Percentiles rank a stretch among this genome's conserved stretches.
Conservation (phyloP, 2,888 invertebrate genomes). For the Heterodera filipjevi region DNA sequence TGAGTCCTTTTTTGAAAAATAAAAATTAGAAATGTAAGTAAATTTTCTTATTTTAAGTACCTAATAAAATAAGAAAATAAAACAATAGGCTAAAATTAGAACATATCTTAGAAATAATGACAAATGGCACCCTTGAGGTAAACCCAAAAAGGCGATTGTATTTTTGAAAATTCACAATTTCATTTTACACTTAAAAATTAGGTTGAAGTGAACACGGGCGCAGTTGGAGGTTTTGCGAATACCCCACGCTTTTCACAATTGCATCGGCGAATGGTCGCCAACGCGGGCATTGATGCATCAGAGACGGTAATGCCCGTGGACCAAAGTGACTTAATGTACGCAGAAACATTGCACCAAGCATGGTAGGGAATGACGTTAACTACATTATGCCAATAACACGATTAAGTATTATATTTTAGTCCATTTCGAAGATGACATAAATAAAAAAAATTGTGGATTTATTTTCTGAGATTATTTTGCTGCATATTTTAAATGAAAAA, state of each 20-base stretch:
- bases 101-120: too few species aligned
- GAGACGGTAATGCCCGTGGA: not conserved
- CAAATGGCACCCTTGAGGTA: too few species aligned
- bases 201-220: conserved; percentile 6
- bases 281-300: not conserved
- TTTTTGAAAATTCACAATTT: not conserved
- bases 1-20: too few species aligned
- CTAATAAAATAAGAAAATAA: too few species aligned
- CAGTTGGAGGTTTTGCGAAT: not conserved
- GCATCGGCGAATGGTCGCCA: not conserved
- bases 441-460: too few species aligned
- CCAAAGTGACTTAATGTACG: not conserved
- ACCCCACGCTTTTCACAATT: not conserved
- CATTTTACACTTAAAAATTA: too few species aligned
- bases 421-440: too few species aligned
- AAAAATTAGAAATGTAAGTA: too few species aligned
- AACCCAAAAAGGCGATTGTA: too few species aligned
- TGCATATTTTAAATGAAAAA: too few species aligned
- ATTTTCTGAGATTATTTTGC: not conserved
- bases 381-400: not conserved
- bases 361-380: not conserved
- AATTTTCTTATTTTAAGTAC: too few species aligned
- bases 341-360: not conserved
- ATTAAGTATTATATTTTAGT: not conserved
- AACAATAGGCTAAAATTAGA: too few species aligned